A percentile compares a stretch with the other conserved stretches of the same genome.
Conservation (phyloP, 2,888 invertebrate species). For the Argyresthia albistria region DNA sequence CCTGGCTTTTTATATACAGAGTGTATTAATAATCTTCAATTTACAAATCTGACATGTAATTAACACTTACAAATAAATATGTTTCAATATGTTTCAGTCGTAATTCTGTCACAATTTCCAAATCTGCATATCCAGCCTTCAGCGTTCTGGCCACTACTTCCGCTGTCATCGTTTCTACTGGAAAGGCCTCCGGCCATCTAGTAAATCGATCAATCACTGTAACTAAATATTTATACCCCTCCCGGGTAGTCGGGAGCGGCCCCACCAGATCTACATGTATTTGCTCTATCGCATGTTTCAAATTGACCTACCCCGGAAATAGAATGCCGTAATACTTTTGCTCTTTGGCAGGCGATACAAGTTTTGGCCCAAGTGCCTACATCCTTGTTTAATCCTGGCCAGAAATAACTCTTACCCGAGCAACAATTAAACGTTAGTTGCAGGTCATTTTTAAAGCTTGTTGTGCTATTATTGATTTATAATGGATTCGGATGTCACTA, state of each 20-base stretch:
- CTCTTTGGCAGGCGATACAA: constrained; percentile 3
- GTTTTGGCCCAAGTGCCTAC: not conserved
- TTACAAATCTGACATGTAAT: no score
- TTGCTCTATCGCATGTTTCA: not conserved
- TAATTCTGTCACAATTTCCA: constrained; percentile 13
- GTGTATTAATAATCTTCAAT: no score
- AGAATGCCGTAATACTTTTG: constrained; percentile 6
- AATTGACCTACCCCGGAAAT: not conserved
- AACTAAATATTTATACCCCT: constrained; percentile 14
- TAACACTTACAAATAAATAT: no score
- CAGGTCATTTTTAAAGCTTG: no score
- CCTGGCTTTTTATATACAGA: no score
- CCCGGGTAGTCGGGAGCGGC: constrained; percentile 7
- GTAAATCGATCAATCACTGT: constrained; percentile 17
- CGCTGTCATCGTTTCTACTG: constrained; percentile 14
- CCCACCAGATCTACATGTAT: constrained; percentile 5
- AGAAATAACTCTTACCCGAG: constrained; percentile 4
- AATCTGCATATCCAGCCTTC: constrained; percentile 7
- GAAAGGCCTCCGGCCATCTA: constrained; percentile 15
- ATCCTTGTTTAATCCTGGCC: constrained; percentile 7
- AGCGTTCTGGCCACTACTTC: constrained; percentile 14
- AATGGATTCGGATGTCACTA: no score
- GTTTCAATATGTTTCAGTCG: no score
- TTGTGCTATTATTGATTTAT: no score
- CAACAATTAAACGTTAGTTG: no score